phyloP scores from a whole-genome alignment of 2,113 vertebrate genomes.

The Pan troglodytes region NHGRI_mPanTro3-v2.1_pri NC_072414.2:29436001-29436500 shows the following conservation, averaged over 20 bases:
- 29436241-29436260: neutral
- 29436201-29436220: neutral
- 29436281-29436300: neutral
- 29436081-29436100: constrained; percentile 2
- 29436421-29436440: neutral
- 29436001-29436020: neutral
- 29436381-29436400: constrained; percentile 30
- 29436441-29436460: neutral
- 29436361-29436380: neutral
- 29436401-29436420: constrained; percentile 38
- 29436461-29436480: constrained; percentile 27
- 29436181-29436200: neutral
- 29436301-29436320: neutral
- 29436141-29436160: neutral
- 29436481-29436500: neutral
- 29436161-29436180: neutral
- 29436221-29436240: neutral
- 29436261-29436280: neutral
- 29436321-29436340: neutral
- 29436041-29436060: neutral
- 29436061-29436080: neutral
- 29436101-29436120: neutral
- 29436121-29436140: neutral
- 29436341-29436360: constrained; percentile 24
- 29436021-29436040: constrained; percentile 15